Evolutionary conservation across 2,888 invertebrate genomes (phyloP), one percentile per base, ranked within the genome.

Genomic region (Therioaphis trifolii): DNA sequence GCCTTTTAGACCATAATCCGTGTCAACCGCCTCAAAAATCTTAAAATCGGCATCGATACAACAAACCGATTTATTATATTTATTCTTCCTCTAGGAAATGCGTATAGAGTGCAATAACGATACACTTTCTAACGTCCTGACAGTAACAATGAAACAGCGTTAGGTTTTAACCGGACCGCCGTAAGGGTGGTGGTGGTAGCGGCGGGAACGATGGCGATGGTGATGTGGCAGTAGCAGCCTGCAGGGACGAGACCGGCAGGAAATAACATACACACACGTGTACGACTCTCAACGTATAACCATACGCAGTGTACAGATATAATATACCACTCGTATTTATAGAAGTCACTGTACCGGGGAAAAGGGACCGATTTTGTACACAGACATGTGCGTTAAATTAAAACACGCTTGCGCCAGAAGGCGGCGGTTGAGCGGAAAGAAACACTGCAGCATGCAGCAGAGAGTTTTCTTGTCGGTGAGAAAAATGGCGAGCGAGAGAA

Each of bases 321-420:
- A n/a, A n/a, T n/a, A n/a, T n/a, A 3, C 11, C 21, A 58, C 24
- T 55, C 24, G 55, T 79, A 79, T 79, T 79, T 79, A 79, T 79
- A 79, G 78, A 69, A 55, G 43, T 79, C 27, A 14, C n/a, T 35
- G 11, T 9, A 52, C 24, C 14, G 40, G 4, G 12, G 68, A 52
- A 24, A 40, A 5, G 4, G 43, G 35, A n/a, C 27, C 12, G 52
- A 7, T 68, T 35, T 43, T 63, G n/a, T 14, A 52, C 21, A 24
- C 35, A 18, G 35, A 72, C 74, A 82, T 49, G 52, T 63, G 66
- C n/a, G 63, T 66, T 52, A 68, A 52, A 52, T 74, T 66, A 52
- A 61, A 63, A 68, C 40, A 79, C 27, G 35, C 7, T 35, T 35
- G 21, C 14, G 15, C 24, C 12, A 24, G 18, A 14, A 63, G 15